These are phyloP conservation scores for Orius insidiosus DNA, from an alignment of 1,140 invertebrate species.

Conservation along the genomic window DNA sequence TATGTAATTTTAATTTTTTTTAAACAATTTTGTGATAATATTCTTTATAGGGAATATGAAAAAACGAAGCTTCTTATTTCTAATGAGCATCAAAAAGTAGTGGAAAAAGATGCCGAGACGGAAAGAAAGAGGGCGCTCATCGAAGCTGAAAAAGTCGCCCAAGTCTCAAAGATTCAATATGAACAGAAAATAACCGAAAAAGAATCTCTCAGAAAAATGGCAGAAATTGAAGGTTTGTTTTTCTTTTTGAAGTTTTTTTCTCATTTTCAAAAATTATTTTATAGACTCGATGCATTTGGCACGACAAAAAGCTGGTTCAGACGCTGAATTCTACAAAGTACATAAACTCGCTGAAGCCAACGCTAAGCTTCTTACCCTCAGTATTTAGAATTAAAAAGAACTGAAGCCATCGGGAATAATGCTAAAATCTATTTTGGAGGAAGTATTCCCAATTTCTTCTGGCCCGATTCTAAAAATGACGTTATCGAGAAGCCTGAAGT, in stretches of 20 bases:
- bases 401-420: constrained; percentile 60
- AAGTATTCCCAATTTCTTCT: constrained; percentile 65
- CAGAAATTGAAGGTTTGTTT: constrained; percentile 59
- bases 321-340: constrained; percentile 64
- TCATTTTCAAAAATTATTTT: constrained; percentile 12
- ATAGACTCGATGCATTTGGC: constrained; percentile 66
- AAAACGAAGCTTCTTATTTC: constrained; percentile 80
- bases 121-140: constrained; percentile 78
- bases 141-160: constrained; percentile 72
- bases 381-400: constrained; percentile 66
- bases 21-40: constrained; percentile 3
- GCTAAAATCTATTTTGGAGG: constrained; percentile 75
- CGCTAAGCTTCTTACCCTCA: constrained; percentile 55
- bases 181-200: constrained; percentile 85
- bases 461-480: neutral
- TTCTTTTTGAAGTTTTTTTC: neutral
- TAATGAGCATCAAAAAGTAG: constrained; percentile 70
- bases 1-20: too few relatives aligned
- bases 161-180: constrained; percentile 74
- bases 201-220: constrained; percentile 70
- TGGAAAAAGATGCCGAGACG: constrained; percentile 87
- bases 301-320: constrained; percentile 54
- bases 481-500: too few relatives aligned
- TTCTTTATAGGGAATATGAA: constrained; percentile 54
- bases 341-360: constrained; percentile 63